Base-by-base conservation (phyloP, 2,888 invertebrate species). In the Bellardia bayeri region DNA sequence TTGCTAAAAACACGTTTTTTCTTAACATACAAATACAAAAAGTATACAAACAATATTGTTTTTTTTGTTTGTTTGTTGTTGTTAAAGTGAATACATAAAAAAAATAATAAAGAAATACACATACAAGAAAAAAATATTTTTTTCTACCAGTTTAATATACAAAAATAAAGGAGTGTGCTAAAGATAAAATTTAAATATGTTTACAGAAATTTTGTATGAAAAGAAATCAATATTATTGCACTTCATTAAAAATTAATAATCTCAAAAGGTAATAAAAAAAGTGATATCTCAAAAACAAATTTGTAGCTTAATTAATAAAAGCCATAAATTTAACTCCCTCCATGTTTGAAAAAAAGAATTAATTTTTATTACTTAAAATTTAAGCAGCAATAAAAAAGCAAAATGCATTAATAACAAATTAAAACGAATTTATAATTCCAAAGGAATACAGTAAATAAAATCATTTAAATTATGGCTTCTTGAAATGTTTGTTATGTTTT, bases 1-100 rank as follows among this genome's bases (percentile, higher is more conserved):
- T 76, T 61, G 68, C 72, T 42, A 84, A 87, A 85, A 85, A 88
- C 88, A 86, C 82, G 85, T 87, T 87, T 87, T 76, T 87, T 74
- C 82, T 66, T 75, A 78, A 87, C 58, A 79, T 87, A 85, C 63
- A 84, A 87, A 74, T 80, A 87, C 76, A 76, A 76, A 85, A 87
- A 87, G 78, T 82, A 74, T 85, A 87, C 74, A 85, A 86, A 86
- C 68, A 86, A 82, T 86, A 82, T 82, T 69, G 79, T 42, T 75
- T 80, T 72, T 64, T 82, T 81, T 66, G 85, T 75, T 85, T 56
- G 82, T 37, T 74, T 69, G 80, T 80, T 84, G 80, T 72, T 81
- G 71, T 61, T 83, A 85, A 85, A 87, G 85, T 78, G 75, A 83
- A 82, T 80, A 81, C 75, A 30, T n/a, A 83, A 76, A 87, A 72